Evolutionary conservation across 2,113 vertebrate genomes (phyloP).

Genomic region (Fregetta grallaria): DNA sequence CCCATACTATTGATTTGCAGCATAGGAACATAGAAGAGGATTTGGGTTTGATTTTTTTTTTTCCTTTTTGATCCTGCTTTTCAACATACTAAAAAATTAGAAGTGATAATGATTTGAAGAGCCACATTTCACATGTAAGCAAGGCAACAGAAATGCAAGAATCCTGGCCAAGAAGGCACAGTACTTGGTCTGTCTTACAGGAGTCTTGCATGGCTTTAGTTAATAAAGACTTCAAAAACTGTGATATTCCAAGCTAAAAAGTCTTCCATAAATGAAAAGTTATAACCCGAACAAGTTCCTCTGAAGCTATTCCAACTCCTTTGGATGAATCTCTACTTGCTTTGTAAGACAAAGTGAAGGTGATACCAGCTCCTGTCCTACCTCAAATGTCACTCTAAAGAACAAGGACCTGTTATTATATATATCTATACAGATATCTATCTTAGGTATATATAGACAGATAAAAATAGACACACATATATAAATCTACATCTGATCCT

Average conservation of each 20-base stretch:
- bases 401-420: not conserved
- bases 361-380: not conserved
- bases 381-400: not conserved
- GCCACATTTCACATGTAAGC: not conserved
- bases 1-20: slow-evolving; percentile 2
- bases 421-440: not conserved
- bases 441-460: not conserved
- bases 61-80: not conserved
- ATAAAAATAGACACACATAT: not conserved
- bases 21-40: not conserved
- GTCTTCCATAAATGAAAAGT: not conserved
- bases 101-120: slow-evolving; percentile 10
- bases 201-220: not conserved
- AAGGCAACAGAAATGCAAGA: not conserved
- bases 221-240: not conserved
- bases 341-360: not conserved
- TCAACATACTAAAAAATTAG: not conserved
- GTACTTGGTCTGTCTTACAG: not conserved
- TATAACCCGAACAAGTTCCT: not conserved
- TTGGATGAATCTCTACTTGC: not conserved
- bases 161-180: not conserved
- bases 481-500: not conserved
- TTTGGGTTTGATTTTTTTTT: not conserved
- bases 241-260: not conserved
- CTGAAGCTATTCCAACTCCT: not conserved